These are phyloP conservation scores for Gila robusta DNA, from an alignment of 2,797 vertebrate species.

Conservation along the genomic window DNA sequence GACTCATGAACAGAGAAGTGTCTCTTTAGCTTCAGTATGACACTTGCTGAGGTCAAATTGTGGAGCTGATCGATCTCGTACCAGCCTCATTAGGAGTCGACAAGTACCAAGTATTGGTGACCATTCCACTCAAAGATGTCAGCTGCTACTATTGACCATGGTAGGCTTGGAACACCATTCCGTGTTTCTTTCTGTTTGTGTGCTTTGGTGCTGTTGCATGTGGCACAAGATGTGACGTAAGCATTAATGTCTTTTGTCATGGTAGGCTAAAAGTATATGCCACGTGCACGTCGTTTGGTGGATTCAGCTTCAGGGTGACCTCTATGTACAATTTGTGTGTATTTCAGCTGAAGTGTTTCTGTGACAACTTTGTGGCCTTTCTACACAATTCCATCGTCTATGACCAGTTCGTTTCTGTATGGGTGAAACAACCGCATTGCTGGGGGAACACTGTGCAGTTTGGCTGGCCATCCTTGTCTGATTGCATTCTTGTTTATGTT, in stretches of 20 bases:
- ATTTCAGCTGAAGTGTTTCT: not conserved
- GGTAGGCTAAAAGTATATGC: slow-evolving; percentile 27
- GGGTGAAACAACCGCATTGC: slow-evolving; percentile 10
- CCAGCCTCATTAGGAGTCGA: slow-evolving; percentile 40
- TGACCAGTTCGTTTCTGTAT: slow-evolving; percentile 22
- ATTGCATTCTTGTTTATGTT: not conserved
- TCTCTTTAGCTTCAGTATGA: slow-evolving; percentile 38
- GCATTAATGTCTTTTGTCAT: slow-evolving; percentile 37
- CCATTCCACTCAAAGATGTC: slow-evolving; percentile 46
- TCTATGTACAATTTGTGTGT: slow-evolving; percentile 27
- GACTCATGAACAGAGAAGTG: slow-evolving; percentile 41
- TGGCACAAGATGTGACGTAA: not conserved
- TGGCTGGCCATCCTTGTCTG: slow-evolving; percentile 27
- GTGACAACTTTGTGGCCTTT: slow-evolving; percentile 22
- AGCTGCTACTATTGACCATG: slow-evolving; percentile 42
- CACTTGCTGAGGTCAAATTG: not conserved
- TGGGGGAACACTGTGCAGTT: not conserved
- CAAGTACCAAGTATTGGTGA: slow-evolving; percentile 41
- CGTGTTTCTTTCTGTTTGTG: slow-evolving; percentile 36
- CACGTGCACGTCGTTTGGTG: slow-evolving; percentile 31
- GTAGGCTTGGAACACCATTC: not conserved
- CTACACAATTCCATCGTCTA: slow-evolving; percentile 40
- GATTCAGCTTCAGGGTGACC: slow-evolving; percentile 35
- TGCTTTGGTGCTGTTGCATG: slow-evolving; percentile 41
- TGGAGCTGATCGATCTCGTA: slow-evolving; percentile 33